Conservation (phyloP, 2,888 invertebrate species). For the Tetropium fuscum region DNA sequence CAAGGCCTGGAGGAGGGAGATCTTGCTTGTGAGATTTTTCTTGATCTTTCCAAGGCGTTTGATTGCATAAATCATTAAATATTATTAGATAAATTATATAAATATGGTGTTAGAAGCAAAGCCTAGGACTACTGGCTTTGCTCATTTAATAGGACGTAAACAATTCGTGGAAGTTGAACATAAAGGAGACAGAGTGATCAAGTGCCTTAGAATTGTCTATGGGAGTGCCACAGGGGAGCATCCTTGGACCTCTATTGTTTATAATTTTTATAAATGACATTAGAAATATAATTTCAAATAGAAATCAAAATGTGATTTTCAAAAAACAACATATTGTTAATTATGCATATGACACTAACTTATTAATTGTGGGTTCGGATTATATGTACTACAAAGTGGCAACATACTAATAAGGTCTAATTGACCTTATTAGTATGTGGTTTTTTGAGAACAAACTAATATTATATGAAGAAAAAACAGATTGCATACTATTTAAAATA, state of each 20-base stretch:
- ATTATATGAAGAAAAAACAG: neutral
- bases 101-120: conserved; percentile 14
- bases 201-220: neutral
- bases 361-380: neutral
- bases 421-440: neutral
- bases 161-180: conserved; percentile 5
- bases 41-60: conserved; percentile 19
- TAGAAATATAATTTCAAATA: neutral
- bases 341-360: neutral
- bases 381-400: neutral
- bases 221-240: conserved; percentile 9
- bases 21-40: conserved; percentile 4
- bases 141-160: conserved; percentile 3
- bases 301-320: neutral
- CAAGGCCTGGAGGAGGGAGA: conserved; percentile 11
- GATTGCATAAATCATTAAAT: conserved; percentile 12
- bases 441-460: neutral
- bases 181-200: neutral
- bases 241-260: conserved; percentile 2
- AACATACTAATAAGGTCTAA: neutral
- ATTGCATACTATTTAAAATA: neutral
- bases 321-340: neutral
- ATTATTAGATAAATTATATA: conserved; percentile 8
- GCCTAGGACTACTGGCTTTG: neutral
- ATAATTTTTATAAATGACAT: neutral